Percentiles rank a stretch among this genome's conserved stretches.
These are phyloP conservation scores for Uria aalge DNA, from an alignment of 2,113 vertebrate species.

Conservation along the genomic window DNA sequence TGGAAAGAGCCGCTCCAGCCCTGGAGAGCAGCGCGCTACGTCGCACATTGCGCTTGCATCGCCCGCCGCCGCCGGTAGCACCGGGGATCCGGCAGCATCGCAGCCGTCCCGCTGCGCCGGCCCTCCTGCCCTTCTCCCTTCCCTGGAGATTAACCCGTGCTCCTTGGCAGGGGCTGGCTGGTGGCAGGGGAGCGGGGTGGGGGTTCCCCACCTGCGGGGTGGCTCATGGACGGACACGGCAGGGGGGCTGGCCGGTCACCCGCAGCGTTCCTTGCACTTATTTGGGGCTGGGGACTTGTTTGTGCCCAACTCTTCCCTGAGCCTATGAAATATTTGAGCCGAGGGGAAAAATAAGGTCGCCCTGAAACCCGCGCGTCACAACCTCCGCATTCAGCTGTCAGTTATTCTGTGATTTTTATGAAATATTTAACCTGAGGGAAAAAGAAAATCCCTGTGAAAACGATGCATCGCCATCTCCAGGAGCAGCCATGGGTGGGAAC, in stretches of 20 bases:
- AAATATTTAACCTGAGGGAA: neutral
- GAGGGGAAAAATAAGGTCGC: neutral
- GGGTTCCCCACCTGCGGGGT: neutral
- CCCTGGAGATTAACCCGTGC: neutral
- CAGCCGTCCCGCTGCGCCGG: neutral
- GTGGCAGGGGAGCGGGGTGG: neutral
- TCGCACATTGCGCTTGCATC: neutral
- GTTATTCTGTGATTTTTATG: neutral
- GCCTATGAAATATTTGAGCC: neutral
- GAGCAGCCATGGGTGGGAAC: fast-evolving
- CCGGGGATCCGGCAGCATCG: neutral
- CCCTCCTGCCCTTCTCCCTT: neutral
- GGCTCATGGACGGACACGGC: neutral
- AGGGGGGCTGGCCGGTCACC: neutral
- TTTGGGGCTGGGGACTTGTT: too few species aligned
- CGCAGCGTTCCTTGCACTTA: fast-evolving
- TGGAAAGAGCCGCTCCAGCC: neutral
- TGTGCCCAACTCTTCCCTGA: neutral
- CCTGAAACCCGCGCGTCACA: neutral
- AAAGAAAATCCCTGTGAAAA: neutral
- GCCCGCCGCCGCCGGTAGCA: neutral
- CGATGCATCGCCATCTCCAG: fast-evolving
- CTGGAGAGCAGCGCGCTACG: neutral
- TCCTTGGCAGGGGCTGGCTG: neutral
- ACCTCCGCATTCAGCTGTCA: neutral